These are phyloP conservation scores for Chaenodraco wilsoni DNA, from an alignment of 2,797 vertebrate species.

Conservation along the genomic window DNA sequence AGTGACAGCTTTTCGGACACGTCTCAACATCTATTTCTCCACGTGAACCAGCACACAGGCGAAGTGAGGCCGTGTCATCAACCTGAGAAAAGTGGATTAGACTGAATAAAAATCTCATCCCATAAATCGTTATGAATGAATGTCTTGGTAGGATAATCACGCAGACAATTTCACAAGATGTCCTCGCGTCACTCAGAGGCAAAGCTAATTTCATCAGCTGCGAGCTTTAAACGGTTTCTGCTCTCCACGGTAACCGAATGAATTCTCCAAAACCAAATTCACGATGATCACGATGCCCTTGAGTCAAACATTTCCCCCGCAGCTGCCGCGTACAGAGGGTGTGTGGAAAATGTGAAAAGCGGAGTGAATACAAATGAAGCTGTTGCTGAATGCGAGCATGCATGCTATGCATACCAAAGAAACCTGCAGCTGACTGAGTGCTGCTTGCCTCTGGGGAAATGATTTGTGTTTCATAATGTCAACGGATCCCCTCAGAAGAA, in stretches of 20 bases:
- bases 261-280: conserved; percentile 4
- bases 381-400: conserved; percentile 25
- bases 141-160: conserved; percentile 43
- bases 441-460: background rate
- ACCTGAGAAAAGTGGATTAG: conserved; percentile 1
- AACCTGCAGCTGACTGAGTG: background rate
- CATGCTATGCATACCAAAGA: background rate
- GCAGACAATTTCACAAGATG: conserved; percentile 33
- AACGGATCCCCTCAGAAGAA: background rate
- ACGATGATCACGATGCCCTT: conserved; percentile 8
- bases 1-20: background rate
- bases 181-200: conserved; percentile 22
- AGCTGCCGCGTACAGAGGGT: conserved; percentile 19
- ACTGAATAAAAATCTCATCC: conserved; percentile 19
- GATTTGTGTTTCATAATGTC: background rate
- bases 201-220: conserved; percentile 25
- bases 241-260: background rate
- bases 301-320: conserved; percentile 31
- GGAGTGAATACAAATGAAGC: conserved; percentile 21
- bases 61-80: background rate
- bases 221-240: background rate
- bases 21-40: too few relatives aligned
- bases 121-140: conserved; percentile 31
- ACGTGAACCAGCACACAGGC: background rate
- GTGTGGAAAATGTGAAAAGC: conserved; percentile 16